Evolutionary conservation across 2,888 invertebrate genomes (phyloP).

Genomic region (Standfussiana lucernea): DNA sequence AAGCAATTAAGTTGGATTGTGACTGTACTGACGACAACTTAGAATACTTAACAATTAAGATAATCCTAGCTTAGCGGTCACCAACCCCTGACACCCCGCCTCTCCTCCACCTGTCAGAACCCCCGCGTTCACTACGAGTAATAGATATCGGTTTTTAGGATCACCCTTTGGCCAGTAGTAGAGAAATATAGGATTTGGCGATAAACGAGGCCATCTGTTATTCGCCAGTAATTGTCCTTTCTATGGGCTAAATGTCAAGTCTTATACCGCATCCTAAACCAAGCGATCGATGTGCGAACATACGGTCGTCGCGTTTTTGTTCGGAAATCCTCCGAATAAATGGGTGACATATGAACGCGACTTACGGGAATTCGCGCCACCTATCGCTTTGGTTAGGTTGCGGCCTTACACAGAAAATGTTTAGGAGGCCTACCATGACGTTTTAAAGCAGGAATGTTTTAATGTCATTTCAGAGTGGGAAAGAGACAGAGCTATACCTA

Average conservation of each 20-base stretch:
- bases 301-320: background rate
- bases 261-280: background rate
- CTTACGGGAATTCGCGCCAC: background rate
- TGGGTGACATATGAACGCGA: background rate
- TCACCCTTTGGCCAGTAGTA: slow-evolving; percentile 9
- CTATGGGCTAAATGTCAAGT: background rate
- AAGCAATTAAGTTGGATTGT: slow-evolving; percentile 37
- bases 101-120: background rate
- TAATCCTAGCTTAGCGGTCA: slow-evolving; percentile 56
- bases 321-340: background rate
- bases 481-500: too few relatives aligned
- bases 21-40: slow-evolving; percentile 3
- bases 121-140: slow-evolving; percentile 5
- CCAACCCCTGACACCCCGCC: slow-evolving; percentile 10
- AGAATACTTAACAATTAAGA: slow-evolving; percentile 52
- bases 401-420: background rate
- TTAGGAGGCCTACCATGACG: too few relatives aligned
- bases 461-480: too few relatives aligned
- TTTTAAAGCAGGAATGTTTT: too few relatives aligned
- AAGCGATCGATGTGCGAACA: background rate
- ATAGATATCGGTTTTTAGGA: slow-evolving; percentile 37
- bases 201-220: background rate
- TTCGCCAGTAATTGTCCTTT: background rate
- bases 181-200: background rate
- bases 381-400: background rate